phyloP scores from a whole-genome alignment of 2,113 vertebrate genomes.

The Eidolon helvum region DNA sequence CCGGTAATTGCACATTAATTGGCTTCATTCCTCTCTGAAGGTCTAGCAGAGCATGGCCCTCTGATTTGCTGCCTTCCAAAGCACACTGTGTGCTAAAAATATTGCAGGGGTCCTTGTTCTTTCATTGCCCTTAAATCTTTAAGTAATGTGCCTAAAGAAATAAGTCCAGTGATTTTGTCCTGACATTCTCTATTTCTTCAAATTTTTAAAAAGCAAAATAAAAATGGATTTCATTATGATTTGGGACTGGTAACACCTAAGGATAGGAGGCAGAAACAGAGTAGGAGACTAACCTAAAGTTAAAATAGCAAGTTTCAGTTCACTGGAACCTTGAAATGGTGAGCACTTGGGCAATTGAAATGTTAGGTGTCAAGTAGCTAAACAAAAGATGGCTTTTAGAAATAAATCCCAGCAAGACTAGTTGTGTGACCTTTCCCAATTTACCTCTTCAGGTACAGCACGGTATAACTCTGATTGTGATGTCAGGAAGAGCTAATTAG shows the following conservation, averaged over 20 bases:
- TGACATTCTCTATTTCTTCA: slow-evolving; percentile 8
- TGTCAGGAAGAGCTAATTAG: slow-evolving; percentile 66
- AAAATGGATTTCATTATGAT: slow-evolving; percentile 28
- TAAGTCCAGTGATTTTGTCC: not conserved
- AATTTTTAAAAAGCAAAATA: slow-evolving; percentile 18
- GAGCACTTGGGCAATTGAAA: slow-evolving; percentile 40
- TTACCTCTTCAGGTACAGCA: slow-evolving; percentile 33
- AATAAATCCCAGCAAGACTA: slow-evolving; percentile 51
- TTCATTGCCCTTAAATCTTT: slow-evolving; percentile 22
- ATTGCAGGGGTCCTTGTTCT: not conserved
- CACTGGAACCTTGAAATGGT: slow-evolving; percentile 53
- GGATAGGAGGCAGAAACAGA: not conserved
- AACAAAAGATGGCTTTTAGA: slow-evolving; percentile 65
- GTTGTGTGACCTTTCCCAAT: slow-evolving; percentile 31
- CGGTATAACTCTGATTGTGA: slow-evolving; percentile 26
- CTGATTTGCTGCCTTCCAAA: slow-evolving; percentile 40
- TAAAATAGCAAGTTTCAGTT: slow-evolving; percentile 49
- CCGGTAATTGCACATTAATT: slow-evolving; percentile 48
- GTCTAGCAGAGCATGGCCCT: not conserved
- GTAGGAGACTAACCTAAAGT: not conserved
- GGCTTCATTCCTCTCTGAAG: slow-evolving; percentile 46
- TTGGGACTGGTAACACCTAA: not conserved
- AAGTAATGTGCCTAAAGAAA: not conserved
- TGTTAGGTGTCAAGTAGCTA: slow-evolving; percentile 60
- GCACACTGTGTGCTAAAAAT: slow-evolving; percentile 16